phyloP scores from a whole-genome alignment of 2,797 vertebrate species.

The Intellagama lesueurii region DNA sequence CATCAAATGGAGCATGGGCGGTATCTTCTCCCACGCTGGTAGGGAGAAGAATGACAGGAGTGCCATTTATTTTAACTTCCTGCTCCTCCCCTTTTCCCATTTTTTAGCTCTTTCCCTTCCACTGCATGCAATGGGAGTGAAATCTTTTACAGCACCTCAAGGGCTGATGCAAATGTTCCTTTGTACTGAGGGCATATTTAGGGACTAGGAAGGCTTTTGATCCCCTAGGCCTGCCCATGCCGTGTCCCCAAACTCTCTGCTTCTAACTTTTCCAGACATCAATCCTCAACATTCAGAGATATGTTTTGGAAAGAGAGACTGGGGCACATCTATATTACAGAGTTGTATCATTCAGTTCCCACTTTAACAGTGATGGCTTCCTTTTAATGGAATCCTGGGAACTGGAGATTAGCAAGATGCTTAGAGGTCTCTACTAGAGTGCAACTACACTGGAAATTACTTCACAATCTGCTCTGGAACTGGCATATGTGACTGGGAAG shows the following conservation, averaged over 20 bases:
- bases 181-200: background rate
- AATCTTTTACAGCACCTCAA: background rate
- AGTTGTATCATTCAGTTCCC: no score
- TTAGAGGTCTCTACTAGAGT: no score
- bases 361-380: no score
- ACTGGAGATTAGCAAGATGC: no score
- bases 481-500: no score
- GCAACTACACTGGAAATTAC: no score
- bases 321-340: no score
- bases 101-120: background rate
- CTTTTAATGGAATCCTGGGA: no score
- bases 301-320: no score
- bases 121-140: background rate
- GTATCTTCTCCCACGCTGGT: background rate
- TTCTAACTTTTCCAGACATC: no score
- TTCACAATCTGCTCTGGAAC: no score
- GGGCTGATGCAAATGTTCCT: background rate
- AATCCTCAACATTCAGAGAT: no score
- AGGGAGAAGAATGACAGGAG: background rate
- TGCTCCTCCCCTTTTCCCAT: background rate
- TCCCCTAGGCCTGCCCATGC: background rate
- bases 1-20: background rate
- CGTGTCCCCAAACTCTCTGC: background rate
- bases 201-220: background rate
- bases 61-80: background rate